phyloP scores from a whole-genome alignment of 2,113 vertebrate species.

The Salvelinus sp. region DNA sequence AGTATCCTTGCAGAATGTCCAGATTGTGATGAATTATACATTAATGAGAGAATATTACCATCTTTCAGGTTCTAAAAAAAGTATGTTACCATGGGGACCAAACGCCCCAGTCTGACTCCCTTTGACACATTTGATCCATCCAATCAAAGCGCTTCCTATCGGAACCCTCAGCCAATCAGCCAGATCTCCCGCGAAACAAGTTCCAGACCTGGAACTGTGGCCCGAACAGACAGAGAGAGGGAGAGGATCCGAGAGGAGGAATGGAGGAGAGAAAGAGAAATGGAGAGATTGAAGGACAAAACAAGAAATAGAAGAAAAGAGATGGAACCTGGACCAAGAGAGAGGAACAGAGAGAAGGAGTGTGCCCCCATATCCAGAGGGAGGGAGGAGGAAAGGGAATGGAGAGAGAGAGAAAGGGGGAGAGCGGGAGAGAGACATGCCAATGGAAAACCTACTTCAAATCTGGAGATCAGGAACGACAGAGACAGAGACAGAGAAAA shows the following conservation, averaged over 20 bases:
- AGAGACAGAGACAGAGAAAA: constrained; percentile 38
- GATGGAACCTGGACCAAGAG: constrained; percentile 18
- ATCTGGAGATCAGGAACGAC: constrained; percentile 13
- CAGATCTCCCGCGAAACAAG: constrained; percentile 58
- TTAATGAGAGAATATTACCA: background rate
- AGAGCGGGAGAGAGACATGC: constrained; percentile 29
- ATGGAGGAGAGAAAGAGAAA: constrained; percentile 46
- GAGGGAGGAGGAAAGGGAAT: constrained; percentile 50
- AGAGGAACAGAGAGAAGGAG: constrained; percentile 41
- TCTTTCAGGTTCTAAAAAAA: constrained; percentile 60
- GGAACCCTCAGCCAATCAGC: constrained; percentile 55
- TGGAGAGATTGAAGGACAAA: constrained; percentile 53
- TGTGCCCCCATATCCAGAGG: constrained; percentile 5
- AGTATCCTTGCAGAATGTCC: background rate
- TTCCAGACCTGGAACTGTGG: constrained; percentile 47
- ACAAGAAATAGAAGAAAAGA: constrained; percentile 39
- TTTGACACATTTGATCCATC: constrained; percentile 48
- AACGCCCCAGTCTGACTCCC: constrained; percentile 57
- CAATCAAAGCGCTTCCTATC: constrained; percentile 53
- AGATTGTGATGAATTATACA: background rate
- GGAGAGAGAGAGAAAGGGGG: constrained; percentile 42
- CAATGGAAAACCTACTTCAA: constrained; percentile 42
- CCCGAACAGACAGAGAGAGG: constrained; percentile 46
- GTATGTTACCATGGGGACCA: constrained; percentile 70
- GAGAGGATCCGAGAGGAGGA: constrained; percentile 46